Evolutionary conservation across 2,888 invertebrate genomes (phyloP), one percentile per base, ranked within the genome.

Genomic region (Campopleginae sp.): DNA sequence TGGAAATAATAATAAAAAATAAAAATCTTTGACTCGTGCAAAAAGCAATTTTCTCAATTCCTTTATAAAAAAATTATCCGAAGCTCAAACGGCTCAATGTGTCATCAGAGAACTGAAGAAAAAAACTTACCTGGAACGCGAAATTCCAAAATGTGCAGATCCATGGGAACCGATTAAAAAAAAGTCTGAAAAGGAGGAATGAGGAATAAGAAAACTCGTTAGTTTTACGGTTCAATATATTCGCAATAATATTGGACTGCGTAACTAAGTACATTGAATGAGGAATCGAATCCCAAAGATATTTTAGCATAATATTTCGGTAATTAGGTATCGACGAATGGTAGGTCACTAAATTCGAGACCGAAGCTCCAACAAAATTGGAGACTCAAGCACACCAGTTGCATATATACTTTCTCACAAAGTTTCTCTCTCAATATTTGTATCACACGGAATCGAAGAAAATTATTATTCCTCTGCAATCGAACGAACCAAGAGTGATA

Each of bases 191-290:
- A 68, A 68, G 14, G 17, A 46, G 3, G 12, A 68, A 23, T 7
- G 1, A 42, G 12, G 10, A 38, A 44, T 42, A 66, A 68, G 27
- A 17, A 44, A 17, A 68, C 17, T 46, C 17, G 6, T 48, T 33
- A 14, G 12, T 65, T 48, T 17, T 76, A 76, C 76, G 76, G 63
- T 76, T 76, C 76, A 76, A 76, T 76, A 76, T 65, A 65, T 76
- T 76, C 76, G 65, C 65, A 89, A 72, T 89, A n/a, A 77, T 92
- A 90, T 93, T 93, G 92, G 92, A 92, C 91, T 91, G 91, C 90
- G 88, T 90, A 90, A 91, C 93, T 93, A 92, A 93, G 92, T 93
- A 93, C 93, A 93, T 90, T 91, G 91, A 92, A 91, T 91, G 91
- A 90, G 91, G 91, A 91, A 89, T 90, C 88, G 88, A 89, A 88